Evolutionary conservation across 2,888 invertebrate genomes (phyloP).

Genomic region (Cryptocheilus praepositus): DNA sequence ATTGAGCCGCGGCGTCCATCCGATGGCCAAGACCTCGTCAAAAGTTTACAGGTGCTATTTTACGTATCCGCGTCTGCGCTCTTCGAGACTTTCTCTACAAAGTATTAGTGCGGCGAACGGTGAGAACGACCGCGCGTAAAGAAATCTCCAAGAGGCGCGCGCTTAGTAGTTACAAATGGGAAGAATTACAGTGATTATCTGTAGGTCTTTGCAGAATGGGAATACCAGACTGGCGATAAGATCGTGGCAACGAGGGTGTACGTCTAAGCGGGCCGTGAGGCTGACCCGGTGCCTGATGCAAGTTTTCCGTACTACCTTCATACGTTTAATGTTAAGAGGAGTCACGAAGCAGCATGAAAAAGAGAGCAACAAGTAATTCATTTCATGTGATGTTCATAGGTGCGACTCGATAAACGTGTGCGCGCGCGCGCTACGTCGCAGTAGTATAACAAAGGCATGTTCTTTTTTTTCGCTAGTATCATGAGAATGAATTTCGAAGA

Average conservation of each 20-base stretch:
- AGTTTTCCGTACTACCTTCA: conserved; percentile 80
- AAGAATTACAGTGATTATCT: conserved; percentile 72
- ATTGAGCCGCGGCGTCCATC: too few species aligned
- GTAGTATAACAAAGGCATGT: too few species aligned
- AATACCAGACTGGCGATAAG: conserved; percentile 80
- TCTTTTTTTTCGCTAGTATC: too few species aligned
- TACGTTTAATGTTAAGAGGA: conserved; percentile 61
- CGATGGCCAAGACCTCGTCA: too few species aligned
- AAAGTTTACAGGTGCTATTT: not conserved
- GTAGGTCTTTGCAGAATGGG: conserved; percentile 77
- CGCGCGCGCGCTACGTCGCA: not conserved
- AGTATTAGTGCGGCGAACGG: too few species aligned
- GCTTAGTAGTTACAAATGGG: conserved; percentile 13
- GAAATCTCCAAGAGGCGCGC: conserved; percentile 20
- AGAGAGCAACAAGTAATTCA: conserved; percentile 48
- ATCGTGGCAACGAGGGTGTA: conserved; percentile 79
- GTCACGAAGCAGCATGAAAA: conserved; percentile 71
- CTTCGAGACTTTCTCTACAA: too few species aligned
- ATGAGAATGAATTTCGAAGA: not conserved
- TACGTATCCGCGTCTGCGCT: not conserved
- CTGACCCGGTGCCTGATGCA: conserved; percentile 73
- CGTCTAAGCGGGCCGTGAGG: conserved; percentile 76
- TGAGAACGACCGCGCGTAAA: not conserved
- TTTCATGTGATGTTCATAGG: conserved; percentile 8
- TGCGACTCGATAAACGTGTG: conserved; percentile 14